Evolutionary conservation across 2,888 invertebrate genomes (phyloP).

Genomic region (Isoperla grammatica): DNA sequence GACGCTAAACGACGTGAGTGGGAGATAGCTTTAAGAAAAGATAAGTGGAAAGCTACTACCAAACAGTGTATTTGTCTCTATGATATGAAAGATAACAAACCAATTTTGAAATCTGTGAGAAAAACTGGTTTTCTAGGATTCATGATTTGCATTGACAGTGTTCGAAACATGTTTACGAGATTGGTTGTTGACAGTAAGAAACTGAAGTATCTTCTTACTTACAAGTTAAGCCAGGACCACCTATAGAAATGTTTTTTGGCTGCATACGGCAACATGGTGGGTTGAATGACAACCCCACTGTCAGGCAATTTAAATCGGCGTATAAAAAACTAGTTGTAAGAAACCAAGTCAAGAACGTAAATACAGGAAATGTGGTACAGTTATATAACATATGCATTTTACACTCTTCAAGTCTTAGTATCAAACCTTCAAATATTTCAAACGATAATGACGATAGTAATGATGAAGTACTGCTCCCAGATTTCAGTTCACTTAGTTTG

Average conservation of each 20-base stretch:
- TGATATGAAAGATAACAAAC: not conserved
- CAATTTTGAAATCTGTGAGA: not conserved
- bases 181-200: not conserved
- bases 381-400: not conserved
- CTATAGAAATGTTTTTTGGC: conserved; percentile 23
- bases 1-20: no score
- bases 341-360: not conserved
- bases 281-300: conserved; percentile 22
- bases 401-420: not conserved
- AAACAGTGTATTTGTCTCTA: not conserved
- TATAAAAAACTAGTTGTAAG: not conserved
- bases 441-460: not conserved
- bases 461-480: not conserved
- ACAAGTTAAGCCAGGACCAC: conserved; percentile 25
- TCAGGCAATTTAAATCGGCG: conserved; percentile 16
- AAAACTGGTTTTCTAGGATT: conserved; percentile 1
- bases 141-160: conserved; percentile 7
- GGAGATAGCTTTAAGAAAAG: no score
- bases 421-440: not conserved
- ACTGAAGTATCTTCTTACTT: conserved; percentile 14
- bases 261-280: conserved; percentile 12
- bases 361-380: not conserved
- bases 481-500: not conserved
- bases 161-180: not conserved
- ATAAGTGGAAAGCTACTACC: no score